Evolutionary conservation across 2,797 vertebrate species (phyloP).

Genomic region (Oryzias dopingdopingensis): DNA sequence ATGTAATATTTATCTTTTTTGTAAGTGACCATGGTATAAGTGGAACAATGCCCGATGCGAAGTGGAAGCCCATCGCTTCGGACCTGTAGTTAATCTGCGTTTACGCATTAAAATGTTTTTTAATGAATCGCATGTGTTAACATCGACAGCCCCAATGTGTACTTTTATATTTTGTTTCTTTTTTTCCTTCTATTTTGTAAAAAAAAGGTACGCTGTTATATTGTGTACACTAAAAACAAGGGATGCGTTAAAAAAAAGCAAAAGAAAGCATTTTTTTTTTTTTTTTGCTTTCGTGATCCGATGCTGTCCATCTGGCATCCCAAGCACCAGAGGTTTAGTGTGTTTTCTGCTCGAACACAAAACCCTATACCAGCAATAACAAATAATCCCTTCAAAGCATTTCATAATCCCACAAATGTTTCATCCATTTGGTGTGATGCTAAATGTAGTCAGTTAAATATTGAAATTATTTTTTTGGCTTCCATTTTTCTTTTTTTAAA

Average conservation of each 20-base stretch:
- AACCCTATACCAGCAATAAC: conserved; percentile 62
- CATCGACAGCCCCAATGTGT: too few relatives aligned
- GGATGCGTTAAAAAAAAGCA: conserved; percentile 8
- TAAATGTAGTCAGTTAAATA: too few relatives aligned
- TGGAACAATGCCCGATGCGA: too few relatives aligned
- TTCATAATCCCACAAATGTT: conserved; percentile 66
- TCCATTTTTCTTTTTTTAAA: conserved; percentile 1
- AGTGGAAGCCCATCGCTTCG: too few relatives aligned
- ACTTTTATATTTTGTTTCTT: too few relatives aligned
- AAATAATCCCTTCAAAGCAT: conserved; percentile 75
- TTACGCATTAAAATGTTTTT: too few relatives aligned
- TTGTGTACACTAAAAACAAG: conserved; percentile 1
- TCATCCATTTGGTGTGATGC: too few relatives aligned
- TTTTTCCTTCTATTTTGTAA: too few relatives aligned
- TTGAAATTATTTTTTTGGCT: neutral
- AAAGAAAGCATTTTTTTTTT: conserved; percentile 42
- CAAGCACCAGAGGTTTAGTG: conserved; percentile 61
- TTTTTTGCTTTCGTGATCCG: conserved; percentile 47
- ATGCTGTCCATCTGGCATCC: conserved; percentile 70
- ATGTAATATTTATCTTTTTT: too few relatives aligned
- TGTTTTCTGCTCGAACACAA: conserved; percentile 53
- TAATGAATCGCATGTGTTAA: too few relatives aligned
- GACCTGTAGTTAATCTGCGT: too few relatives aligned
- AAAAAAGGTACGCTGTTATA: neutral
- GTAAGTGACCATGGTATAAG: too few relatives aligned